Evolutionary conservation across 1,140 invertebrate genomes (phyloP).

Genomic region (Sarcophaga peregrina): DNA sequence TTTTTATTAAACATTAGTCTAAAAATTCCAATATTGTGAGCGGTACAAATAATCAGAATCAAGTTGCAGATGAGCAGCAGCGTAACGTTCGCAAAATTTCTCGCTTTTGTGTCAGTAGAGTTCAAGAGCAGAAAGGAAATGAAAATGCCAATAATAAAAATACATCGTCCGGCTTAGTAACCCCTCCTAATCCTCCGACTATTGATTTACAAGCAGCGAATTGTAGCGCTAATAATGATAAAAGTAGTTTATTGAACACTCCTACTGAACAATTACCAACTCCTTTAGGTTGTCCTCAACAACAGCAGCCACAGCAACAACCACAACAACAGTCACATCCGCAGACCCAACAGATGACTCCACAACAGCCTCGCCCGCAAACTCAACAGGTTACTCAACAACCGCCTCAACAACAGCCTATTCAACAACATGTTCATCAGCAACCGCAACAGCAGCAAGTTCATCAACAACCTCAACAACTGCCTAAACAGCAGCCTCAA

Average conservation of each 20-base stretch:
- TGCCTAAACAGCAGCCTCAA: not conserved
- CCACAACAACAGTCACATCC: slow-evolving; percentile 54
- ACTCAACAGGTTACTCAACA: too few relatives aligned
- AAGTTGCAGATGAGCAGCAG: not conserved
- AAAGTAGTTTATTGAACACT: not conserved
- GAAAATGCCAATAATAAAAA: not conserved
- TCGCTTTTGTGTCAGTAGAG: slow-evolving; percentile 63
- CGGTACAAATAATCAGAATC: not conserved
- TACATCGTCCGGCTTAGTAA: not conserved
- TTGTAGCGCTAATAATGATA: not conserved
- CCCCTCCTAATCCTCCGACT: not conserved
- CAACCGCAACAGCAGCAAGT: not conserved
- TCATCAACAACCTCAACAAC: not conserved
- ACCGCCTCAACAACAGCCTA: too few relatives aligned
- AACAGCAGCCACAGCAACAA: slow-evolving; percentile 46
- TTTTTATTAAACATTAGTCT: too few relatives aligned
- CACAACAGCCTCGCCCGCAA: too few relatives aligned
- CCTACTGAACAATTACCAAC: not conserved
- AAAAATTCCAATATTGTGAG: too few relatives aligned
- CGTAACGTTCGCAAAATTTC: slow-evolving; percentile 56
- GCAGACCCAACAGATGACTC: slow-evolving; percentile 29
- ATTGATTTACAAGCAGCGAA: not conserved
- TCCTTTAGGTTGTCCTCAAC: not conserved
- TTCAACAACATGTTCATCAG: not conserved
- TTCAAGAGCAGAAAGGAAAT: slow-evolving; percentile 58